These are phyloP conservation scores for Myrmecobius fasciatus DNA, from an alignment of 2,113 vertebrate genomes.

Conservation along the genomic window DNA sequence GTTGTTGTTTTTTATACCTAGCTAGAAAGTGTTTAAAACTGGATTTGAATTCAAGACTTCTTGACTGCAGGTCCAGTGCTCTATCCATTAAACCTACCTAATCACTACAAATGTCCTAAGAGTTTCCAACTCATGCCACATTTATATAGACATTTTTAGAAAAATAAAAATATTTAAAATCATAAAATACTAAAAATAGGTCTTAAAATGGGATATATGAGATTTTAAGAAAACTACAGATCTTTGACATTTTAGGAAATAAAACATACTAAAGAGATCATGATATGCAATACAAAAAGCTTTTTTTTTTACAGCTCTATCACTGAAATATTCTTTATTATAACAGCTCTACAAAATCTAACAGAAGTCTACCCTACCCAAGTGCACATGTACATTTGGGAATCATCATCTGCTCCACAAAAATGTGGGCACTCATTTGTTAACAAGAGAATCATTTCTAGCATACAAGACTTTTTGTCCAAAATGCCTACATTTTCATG, in stretches of 20 bases:
- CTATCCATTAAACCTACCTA: not conserved
- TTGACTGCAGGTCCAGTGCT: not conserved
- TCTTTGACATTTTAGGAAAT: slow-evolving; percentile 10
- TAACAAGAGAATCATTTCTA: slow-evolving; percentile 47
- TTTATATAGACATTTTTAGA: too few species aligned
- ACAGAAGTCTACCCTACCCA: slow-evolving; percentile 24
- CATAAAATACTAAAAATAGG: slow-evolving; percentile 68
- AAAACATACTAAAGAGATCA: not conserved
- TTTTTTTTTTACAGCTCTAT: slow-evolving; percentile 26
- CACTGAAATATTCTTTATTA: slow-evolving; percentile 36
- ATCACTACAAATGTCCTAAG: not conserved
- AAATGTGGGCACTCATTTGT: slow-evolving; percentile 14
- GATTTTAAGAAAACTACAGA: slow-evolving; percentile 2
- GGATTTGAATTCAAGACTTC: not conserved
- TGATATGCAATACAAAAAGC: not conserved
- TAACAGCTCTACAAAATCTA: slow-evolving; percentile 6
- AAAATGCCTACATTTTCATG: slow-evolving; percentile 49
- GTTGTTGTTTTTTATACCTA: slow-evolving; percentile 69
- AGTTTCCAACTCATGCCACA: not conserved
- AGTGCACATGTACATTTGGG: not conserved
- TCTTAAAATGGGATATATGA: slow-evolving; percentile 50
- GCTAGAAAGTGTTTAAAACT: not conserved
- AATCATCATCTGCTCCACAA: not conserved
- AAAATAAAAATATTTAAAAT: not conserved
- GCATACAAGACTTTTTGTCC: slow-evolving; percentile 31